A percentile compares a stretch with the other conserved stretches of the same genome.
These are phyloP conservation scores for Brenthis daphne DNA, from an alignment of 2,888 invertebrate genomes.

Conservation along the genomic window DNA sequence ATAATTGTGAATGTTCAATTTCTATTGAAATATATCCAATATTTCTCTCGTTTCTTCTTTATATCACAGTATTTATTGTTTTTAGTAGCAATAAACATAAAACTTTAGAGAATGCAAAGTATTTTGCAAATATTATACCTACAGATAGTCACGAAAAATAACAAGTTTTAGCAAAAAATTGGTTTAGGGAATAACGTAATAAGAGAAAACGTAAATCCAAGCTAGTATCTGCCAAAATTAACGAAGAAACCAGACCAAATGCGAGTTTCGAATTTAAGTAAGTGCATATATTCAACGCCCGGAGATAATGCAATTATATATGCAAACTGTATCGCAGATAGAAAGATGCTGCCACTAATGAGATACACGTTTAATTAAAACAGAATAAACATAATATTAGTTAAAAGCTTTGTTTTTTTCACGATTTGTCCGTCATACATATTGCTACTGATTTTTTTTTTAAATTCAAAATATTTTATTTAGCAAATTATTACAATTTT, in stretches of 20 bases:
- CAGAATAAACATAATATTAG: neutral
- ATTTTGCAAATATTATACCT: too few relatives aligned
- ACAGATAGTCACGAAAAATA: neutral
- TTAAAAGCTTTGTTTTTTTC: neutral
- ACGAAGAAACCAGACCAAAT: slow-evolving; percentile 12
- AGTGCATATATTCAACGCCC: slow-evolving; percentile 16
- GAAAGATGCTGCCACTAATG: slow-evolving; percentile 7
- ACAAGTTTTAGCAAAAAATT: neutral
- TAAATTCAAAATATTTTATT: too few relatives aligned
- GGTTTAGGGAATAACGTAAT: neutral
- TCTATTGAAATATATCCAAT: too few relatives aligned
- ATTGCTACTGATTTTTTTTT: neutral
- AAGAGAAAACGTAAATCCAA: neutral
- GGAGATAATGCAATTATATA: slow-evolving; percentile 11
- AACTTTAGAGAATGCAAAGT: too few relatives aligned
- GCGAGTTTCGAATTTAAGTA: slow-evolving; percentile 16
- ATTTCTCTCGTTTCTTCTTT: too few relatives aligned
- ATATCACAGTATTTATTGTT: too few relatives aligned
- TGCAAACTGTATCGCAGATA: slow-evolving; percentile 5
- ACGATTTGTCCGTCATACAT: neutral
- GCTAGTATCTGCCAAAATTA: slow-evolving; percentile 8
- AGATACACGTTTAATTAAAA: neutral
- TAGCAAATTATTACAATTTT: too few relatives aligned
- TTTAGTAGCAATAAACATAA: too few relatives aligned
- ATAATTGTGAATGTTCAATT: too few relatives aligned